Evolutionary conservation across 2,888 invertebrate species (phyloP), one percentile per base, ranked within the genome.

Genomic region (Hyles lineata): DNA sequence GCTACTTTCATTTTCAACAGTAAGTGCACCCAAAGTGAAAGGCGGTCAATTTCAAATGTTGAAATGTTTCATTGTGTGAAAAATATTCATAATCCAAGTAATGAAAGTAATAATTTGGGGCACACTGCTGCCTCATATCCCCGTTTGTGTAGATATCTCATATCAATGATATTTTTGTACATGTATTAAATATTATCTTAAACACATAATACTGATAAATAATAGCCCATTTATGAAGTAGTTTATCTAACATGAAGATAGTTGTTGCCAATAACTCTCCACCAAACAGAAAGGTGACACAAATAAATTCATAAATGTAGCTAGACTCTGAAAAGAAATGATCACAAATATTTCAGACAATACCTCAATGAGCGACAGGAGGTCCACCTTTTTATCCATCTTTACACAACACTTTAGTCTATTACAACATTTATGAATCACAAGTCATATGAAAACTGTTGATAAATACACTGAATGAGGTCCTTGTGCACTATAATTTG

Each of bases 361-460:
- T 94, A 95, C 95, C 95, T 95, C 95, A 81, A 95, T 90, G 72
- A 95, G 82, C 21, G 95, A 94, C 86, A 95, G 86, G 72, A 95
- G 84, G 83, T 95, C 95, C 89, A 95, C 82, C 88, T 93, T 95
- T 87, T 88, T 93, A 91, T 94, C 94, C 95, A 94, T 94, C 82
- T 85, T 92, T 76, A 74, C 72, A 74, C 63, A 35, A 32, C 63
- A 72, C 58, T 72, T 62, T 43, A 62, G 23, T 71, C 85, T 83
- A 75, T 88, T 87, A 87, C 81, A 86, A 86, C 88, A 88, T 85
- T 81, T 80, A 82, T 85, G 75, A 87, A 78, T 85, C 89, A 91
- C 74, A 77, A 79, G 76, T 75, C 78, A 74, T 77, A 79, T 75
- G 75, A 76, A 75, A 35, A 23, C 35, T 25, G 32, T 29, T 23